Evolutionary conservation across 1,140 invertebrate species (phyloP).

Genomic region (Drosophila fuyamai): DNA sequence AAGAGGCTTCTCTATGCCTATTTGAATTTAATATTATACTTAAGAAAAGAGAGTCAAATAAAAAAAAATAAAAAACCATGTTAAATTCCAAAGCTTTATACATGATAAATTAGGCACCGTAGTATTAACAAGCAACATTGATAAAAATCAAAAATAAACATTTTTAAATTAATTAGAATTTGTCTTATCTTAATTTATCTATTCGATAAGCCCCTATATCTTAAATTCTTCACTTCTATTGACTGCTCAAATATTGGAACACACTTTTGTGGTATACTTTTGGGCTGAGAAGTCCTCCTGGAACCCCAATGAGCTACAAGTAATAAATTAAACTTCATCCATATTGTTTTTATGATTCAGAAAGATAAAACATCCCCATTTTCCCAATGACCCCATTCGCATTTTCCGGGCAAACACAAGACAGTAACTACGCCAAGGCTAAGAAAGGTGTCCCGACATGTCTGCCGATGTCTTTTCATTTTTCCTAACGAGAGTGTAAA

Average conservation of each 20-base stretch:
- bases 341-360: conserved; percentile 25
- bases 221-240: neutral
- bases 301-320: neutral
- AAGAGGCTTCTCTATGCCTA: too few relatives aligned
- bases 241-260: neutral
- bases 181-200: neutral
- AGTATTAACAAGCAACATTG: too few relatives aligned
- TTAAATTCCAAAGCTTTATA: too few relatives aligned
- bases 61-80: too few relatives aligned
- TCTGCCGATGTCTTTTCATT: conserved; percentile 30
- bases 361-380: conserved; percentile 29
- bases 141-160: too few relatives aligned
- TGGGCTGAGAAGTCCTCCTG: neutral
- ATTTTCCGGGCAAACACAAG: conserved; percentile 29
- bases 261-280: conserved; percentile 10
- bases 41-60: too few relatives aligned
- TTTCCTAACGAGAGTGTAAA: conserved; percentile 55
- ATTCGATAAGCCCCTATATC: neutral
- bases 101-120: too few relatives aligned
- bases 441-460: conserved; percentile 45
- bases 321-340: conserved; percentile 27
- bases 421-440: conserved; percentile 34
- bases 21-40: too few relatives aligned
- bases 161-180: neutral
- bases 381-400: conserved; percentile 29